A percentile compares a stretch with the other conserved stretches of the same genome.
Evolutionary conservation across 2,113 vertebrate species (phyloP).

Genomic region (Tachysurus vachellii): DNA sequence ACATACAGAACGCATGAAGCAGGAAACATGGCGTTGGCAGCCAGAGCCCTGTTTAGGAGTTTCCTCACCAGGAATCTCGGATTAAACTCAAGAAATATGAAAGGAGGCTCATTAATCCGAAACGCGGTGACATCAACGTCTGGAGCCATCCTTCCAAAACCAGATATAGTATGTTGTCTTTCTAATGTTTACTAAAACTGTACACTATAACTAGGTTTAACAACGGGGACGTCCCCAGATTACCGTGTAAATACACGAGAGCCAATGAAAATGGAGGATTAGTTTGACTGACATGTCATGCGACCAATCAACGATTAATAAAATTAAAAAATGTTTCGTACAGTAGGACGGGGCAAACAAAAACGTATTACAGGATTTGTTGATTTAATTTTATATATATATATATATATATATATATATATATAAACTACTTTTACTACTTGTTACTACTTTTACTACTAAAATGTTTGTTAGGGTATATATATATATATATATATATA

Average conservation of each 20-base stretch:
- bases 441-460: too few relatives aligned
- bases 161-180: slow-evolving; percentile 37
- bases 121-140: slow-evolving; percentile 35
- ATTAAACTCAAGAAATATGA: slow-evolving; percentile 12
- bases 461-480: too few relatives aligned
- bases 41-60: slow-evolving; percentile 1
- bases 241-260: neutral
- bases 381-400: neutral
- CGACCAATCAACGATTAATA: slow-evolving; percentile 1
- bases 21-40: slow-evolving; percentile 41
- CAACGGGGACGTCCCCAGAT: neutral
- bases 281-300: neutral
- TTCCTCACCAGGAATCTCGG: slow-evolving; percentile 8
- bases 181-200: neutral
- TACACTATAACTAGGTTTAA: neutral
- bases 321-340: neutral
- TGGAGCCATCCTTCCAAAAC: slow-evolving; percentile 46
- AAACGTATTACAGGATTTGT: neutral
- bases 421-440: too few relatives aligned
- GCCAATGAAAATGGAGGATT: slow-evolving; percentile 31
- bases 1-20: neutral
- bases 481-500: too few relatives aligned
- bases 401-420: neutral
- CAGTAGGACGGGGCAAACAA: neutral
- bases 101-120: slow-evolving; percentile 16